Percentiles rank a stretch among this genome's conserved stretches.
Evolutionary conservation across 2,888 invertebrate genomes (phyloP).

Genomic region (Rambutsinella grinnellia): DNA sequence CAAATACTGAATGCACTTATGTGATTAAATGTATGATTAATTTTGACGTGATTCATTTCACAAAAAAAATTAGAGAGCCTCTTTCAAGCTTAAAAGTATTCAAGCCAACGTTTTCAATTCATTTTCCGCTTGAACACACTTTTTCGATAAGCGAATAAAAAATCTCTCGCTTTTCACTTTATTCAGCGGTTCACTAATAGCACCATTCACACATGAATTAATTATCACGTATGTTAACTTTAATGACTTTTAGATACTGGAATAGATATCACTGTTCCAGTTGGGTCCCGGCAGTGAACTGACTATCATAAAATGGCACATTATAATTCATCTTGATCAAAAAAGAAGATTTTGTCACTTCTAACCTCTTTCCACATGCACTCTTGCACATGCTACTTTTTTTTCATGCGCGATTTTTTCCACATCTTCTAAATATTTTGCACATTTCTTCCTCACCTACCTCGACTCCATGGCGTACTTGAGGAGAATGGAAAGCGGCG

Average conservation of each 20-base stretch:
- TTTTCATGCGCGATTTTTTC: neutral
- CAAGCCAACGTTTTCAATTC: neutral
- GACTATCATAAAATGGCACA: neutral
- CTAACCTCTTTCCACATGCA: neutral
- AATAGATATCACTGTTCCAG: no score
- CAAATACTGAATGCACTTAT: neutral
- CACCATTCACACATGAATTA: no score
- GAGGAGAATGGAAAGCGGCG: conserved; percentile 27
- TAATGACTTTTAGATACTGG: no score
- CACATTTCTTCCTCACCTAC: conserved; percentile 1
- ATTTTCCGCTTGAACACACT: neutral
- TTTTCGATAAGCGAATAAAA: neutral
- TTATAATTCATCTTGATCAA: neutral
- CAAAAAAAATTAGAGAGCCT: neutral
- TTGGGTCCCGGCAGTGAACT: no score
- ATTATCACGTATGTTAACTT: no score
- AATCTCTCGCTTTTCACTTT: neutral
- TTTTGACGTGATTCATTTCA: neutral
- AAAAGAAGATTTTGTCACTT: neutral
- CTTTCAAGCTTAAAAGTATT: neutral
- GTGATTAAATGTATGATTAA: neutral
- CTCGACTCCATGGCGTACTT: conserved; percentile 26
- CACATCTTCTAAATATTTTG: neutral
- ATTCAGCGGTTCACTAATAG: neutral
- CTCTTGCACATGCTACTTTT: neutral